These are phyloP conservation scores for Poicephalus gulielmi DNA, from an alignment of 2,113 vertebrate species.

Conservation along the genomic window DNA sequence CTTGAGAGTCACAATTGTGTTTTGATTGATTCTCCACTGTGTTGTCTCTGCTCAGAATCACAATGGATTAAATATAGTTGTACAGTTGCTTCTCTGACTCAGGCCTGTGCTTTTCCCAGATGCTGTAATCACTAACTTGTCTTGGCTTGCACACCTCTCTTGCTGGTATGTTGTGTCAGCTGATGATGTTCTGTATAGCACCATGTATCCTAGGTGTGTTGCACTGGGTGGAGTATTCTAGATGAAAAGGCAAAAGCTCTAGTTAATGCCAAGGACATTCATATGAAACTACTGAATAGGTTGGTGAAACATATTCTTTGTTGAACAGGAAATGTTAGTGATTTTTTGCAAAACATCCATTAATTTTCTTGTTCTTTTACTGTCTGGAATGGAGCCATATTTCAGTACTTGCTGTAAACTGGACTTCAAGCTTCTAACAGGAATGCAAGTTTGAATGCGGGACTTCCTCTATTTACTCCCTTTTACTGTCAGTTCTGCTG, in stretches of 20 bases:
- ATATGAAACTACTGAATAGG: accelerated
- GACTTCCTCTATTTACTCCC: not conserved
- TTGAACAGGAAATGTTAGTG: not conserved
- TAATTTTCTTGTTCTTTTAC: not conserved
- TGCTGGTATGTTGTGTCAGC: not conserved
- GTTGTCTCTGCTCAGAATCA: not conserved
- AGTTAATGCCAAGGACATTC: not conserved
- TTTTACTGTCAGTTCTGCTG: not conserved
- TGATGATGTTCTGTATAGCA: not conserved
- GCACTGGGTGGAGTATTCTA: not conserved
- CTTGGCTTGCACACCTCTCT: not conserved
- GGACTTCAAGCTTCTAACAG: not conserved
- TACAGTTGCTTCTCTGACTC: not conserved
- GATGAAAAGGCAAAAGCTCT: not conserved
- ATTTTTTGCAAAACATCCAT: not conserved
- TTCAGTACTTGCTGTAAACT: not conserved
- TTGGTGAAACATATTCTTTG: not conserved
- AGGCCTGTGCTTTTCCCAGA: not conserved
- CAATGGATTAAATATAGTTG: not conserved
- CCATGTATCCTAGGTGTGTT: not conserved
- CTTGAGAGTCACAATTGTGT: not conserved
- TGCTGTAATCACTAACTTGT: not conserved
- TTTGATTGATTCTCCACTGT: slow-evolving; percentile 9
- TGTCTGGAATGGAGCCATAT: not conserved
- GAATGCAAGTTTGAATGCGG: not conserved